Evolutionary conservation across 2,113 vertebrate species (phyloP), one percentile per base, ranked within the genome.

Genomic region (Scomber scombrus): DNA sequence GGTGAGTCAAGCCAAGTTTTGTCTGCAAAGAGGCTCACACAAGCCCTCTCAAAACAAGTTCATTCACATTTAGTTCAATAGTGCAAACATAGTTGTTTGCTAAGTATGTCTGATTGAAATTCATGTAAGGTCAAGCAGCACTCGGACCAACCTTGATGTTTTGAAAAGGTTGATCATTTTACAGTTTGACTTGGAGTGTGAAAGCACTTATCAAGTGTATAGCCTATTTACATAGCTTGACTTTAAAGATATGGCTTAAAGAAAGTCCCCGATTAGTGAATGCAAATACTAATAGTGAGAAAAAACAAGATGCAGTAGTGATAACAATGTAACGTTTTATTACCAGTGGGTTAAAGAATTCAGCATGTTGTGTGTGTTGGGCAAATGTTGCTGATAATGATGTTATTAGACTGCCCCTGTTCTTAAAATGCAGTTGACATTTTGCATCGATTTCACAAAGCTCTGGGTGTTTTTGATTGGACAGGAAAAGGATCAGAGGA

Each of bases 401-500:
- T 60, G 21, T 46, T 21, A 52, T 43, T 51, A 31, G 3, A 16
- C n/a, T 55, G 21, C 9, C 34, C 34, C 57, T 49, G 29, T 75
- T 26, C 57, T 62, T 68, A 54, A 76, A 63, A 52, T 67, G 23
- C n/a, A 21, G 4, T 52, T 29, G 54, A 65, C 18, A 61, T 47
- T 80, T 63, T 74, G 26, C 56, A 54, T 50, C 19, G 18, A 57
- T 69, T 64, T 85, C 5, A 73, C 40, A 13, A 73, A 51, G 18
- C 46, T 21, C 29, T 55, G 54, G 9, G 5, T 78, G 21, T 83
- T 80, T 26, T 78, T 82, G 26, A 72, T 74, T 70, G 61, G 62
- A 80, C 94, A 99, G 98, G 98, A 99, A 95, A 99, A 99, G 88
- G 97, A 99, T 93, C 98, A 99, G 93, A 96, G 98, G 94, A 99